Conservation (phyloP, 2,888 invertebrate genomes). For the Punctoribates punctum region DNA sequence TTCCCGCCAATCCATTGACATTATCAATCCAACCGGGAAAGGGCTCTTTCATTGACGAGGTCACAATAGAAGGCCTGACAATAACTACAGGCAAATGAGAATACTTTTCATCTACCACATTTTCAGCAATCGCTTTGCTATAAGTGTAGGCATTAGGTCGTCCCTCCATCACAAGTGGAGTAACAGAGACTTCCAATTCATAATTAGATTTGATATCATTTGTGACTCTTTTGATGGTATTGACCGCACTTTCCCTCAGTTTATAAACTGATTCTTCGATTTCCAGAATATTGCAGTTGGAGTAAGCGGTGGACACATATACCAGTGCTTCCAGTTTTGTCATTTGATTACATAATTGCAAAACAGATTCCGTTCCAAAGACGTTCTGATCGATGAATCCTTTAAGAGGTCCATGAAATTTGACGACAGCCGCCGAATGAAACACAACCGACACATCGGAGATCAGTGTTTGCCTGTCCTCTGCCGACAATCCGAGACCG, state of each 20-base stretch:
- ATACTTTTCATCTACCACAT: constrained; percentile 54
- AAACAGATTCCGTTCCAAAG: constrained; percentile 52
- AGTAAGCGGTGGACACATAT: constrained; percentile 83
- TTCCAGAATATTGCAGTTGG: constrained; percentile 69
- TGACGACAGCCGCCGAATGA: constrained; percentile 59
- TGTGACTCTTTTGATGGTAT: constrained; percentile 61
- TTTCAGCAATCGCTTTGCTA: constrained; percentile 59
- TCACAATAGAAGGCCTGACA: constrained; percentile 58
- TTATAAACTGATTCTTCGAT: constrained; percentile 73
- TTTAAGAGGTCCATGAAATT: constrained; percentile 58
- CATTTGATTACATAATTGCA: constrained; percentile 52
- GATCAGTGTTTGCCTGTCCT: constrained; percentile 55
- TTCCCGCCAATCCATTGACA: constrained; percentile 54
- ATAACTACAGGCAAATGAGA: constrained; percentile 56
- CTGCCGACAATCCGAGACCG: constrained; percentile 44
- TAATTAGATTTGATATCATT: constrained; percentile 55
- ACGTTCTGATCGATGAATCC: constrained; percentile 53
- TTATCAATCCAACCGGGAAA: constrained; percentile 55
- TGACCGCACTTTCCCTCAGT: constrained; percentile 65
- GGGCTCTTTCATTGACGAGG: constrained; percentile 51
- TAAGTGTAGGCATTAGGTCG: constrained; percentile 59
- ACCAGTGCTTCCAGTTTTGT: constrained; percentile 56
- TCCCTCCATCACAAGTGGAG: constrained; percentile 50
- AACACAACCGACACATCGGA: constrained; percentile 56
- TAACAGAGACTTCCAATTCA: constrained; percentile 54